Evolutionary conservation across 2,888 invertebrate genomes (phyloP).

Genomic region (Nasonovia ribisnigri): DNA sequence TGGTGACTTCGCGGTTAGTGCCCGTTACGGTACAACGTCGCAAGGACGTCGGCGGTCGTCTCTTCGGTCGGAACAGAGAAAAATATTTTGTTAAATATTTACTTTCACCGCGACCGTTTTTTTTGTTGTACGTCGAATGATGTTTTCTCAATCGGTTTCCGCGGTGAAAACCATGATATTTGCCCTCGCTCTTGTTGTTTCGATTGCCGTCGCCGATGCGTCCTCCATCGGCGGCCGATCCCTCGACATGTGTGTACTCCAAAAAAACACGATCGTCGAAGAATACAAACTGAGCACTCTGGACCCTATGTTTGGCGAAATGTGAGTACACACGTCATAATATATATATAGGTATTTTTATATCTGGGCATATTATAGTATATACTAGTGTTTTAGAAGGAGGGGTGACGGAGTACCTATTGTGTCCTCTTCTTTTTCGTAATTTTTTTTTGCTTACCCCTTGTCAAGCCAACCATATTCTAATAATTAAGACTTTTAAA

Average conservation of each 20-base stretch:
- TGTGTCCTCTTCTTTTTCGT: neutral
- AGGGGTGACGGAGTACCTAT: neutral
- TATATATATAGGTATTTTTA: too few species aligned
- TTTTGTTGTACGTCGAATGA: neutral
- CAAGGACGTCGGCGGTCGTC: neutral
- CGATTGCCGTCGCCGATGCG: neutral
- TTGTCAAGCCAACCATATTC: neutral
- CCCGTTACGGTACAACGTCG: neutral
- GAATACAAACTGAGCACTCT: neutral
- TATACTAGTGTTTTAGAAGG: neutral
- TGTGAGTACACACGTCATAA: neutral
- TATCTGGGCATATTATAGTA: too few species aligned
- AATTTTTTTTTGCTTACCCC: neutral
- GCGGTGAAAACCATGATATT: neutral
- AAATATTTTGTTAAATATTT: neutral
- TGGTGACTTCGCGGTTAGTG: neutral
- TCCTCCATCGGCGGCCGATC: neutral
- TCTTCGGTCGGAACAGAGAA: neutral
- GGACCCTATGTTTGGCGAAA: neutral
- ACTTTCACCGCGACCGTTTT: neutral
- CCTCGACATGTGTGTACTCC: conserved; percentile 10
- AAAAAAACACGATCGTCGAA: neutral
- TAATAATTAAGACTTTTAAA: neutral
- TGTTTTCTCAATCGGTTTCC: neutral
- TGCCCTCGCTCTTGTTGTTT: neutral